Evolutionary conservation across 2,797 vertebrate genomes (phyloP).

Genomic region (Antennarius maculatus): DNA sequence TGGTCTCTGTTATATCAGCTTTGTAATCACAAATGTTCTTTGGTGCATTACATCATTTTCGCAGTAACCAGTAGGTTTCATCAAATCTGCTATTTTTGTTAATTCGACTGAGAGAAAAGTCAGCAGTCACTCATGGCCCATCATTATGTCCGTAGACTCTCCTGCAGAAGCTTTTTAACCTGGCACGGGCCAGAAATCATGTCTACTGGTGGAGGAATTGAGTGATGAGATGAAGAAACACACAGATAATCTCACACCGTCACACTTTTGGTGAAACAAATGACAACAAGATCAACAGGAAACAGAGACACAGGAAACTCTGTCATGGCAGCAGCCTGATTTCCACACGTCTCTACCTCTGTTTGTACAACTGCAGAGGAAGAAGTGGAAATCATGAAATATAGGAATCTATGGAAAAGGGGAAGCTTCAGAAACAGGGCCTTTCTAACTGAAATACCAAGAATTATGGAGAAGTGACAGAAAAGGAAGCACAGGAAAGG

Average conservation of each 20-base stretch:
- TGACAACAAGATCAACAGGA: slow-evolving; percentile 86
- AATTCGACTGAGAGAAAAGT: slow-evolving; percentile 10
- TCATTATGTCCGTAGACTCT: not conserved
- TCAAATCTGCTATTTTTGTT: slow-evolving; percentile 6
- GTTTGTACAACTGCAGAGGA: slow-evolving; percentile 92
- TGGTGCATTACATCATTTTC: slow-evolving; percentile 6
- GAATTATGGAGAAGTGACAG: slow-evolving; percentile 98
- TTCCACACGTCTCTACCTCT: slow-evolving; percentile 82
- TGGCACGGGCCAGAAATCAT: slow-evolving; percentile 29
- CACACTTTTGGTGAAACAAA: slow-evolving; percentile 79
- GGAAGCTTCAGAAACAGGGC: slow-evolving; percentile 88
- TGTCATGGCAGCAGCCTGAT: slow-evolving; percentile 86
- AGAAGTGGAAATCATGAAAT: slow-evolving; percentile 94
- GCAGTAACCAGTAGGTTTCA: slow-evolving; percentile 16
- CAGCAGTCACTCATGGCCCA: slow-evolving; percentile 8
- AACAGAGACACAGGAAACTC: slow-evolving; percentile 85
- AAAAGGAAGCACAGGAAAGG: slow-evolving; percentile 94
- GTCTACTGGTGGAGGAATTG: slow-evolving; percentile 40
- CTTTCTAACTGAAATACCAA: slow-evolving; percentile 91
- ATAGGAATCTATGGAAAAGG: slow-evolving; percentile 96
- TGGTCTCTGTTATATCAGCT: not conserved
- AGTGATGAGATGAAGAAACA: slow-evolving; percentile 62
- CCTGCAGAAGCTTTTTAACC: not conserved
- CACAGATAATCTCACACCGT: slow-evolving; percentile 76
- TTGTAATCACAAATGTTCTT: slow-evolving; percentile 26